Conservation (phyloP, 2,888 invertebrate genomes). For the Tanytarsus gracilentus region DNA sequence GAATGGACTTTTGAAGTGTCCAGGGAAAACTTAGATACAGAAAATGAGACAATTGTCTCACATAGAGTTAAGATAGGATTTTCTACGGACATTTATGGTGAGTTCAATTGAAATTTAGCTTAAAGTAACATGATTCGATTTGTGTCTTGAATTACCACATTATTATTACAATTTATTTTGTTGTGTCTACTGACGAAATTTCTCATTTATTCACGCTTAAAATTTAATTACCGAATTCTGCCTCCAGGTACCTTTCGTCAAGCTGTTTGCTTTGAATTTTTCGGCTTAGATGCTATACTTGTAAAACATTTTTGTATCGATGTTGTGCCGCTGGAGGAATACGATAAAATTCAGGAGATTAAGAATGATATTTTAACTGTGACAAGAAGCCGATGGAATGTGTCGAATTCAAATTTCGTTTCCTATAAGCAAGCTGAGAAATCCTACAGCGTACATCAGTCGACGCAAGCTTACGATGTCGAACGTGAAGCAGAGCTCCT, state of each 20-base stretch:
- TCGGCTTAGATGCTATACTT: conserved; percentile 52
- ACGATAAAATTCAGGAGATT: conserved; percentile 54
- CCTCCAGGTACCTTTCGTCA: conserved; percentile 59
- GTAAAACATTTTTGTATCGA: conserved; percentile 65
- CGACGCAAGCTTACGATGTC: conserved; percentile 42
- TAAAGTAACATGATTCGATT: too few relatives aligned
- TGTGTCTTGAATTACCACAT: too few relatives aligned
- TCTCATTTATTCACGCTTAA: neutral
- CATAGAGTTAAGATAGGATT: conserved; percentile 51
- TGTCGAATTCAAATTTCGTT: conserved; percentile 47
- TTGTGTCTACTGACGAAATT: too few relatives aligned
- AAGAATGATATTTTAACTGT: conserved; percentile 54
- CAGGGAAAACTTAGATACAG: neutral
- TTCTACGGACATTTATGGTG: conserved; percentile 58
- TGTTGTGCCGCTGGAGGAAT: conserved; percentile 60
- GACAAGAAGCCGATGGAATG: conserved; percentile 54
- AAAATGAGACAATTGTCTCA: conserved; percentile 12
- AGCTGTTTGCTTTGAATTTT: conserved; percentile 64
- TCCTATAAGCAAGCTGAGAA: conserved; percentile 49
- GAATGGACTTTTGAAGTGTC: conserved; percentile 44
- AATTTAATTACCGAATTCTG: too few relatives aligned
- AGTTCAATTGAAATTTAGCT: neutral
- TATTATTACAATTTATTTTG: too few relatives aligned
- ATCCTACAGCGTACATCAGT: conserved; percentile 44
- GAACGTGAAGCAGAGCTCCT: conserved; percentile 50